Base-by-base conservation (phyloP, 2,797 vertebrate genomes). In the Poeciliopsis paucimaculata region DNA sequence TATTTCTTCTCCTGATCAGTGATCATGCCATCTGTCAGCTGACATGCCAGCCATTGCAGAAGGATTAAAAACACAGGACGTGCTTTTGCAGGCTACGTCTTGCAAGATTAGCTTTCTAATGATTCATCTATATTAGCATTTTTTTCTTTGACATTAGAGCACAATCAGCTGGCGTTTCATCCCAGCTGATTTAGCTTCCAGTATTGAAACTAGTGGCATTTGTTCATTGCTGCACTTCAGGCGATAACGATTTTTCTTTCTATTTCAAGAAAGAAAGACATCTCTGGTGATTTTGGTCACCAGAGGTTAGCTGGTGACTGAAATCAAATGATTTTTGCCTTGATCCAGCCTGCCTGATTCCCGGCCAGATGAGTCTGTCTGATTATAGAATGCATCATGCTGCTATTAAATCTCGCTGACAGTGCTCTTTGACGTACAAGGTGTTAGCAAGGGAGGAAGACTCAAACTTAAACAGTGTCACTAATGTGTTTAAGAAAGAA, bases 1-100 rank as follows among this genome's bases (percentile, higher is more conserved):
- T 86, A 84, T 91, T 89, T 80, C 73, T 84, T 73, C 18, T 82
- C 73, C 76, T 84, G 70, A 76, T 20, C 73, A 75, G 78, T 57
- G 41, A 84, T 81, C 79, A 72, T 77, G 55, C 76, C 81, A 82
- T 81, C 81, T 82, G 55, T 78, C n/a, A 39, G 60, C 31, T 76
- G 82, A 70, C 26, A 47, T 84, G 80, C 79, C 71, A 80, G 46
- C 36, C 46, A 51, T 68, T 71, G 23, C 60, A 76, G 78, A 53
- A n/a, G 34, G 49, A 76, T 78, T 73, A 60, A 83, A 46, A 45
- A 71, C 41, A 28, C 43, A 46, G 4, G n/a, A 45, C 18, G n/a
- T n/a, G 26, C 26, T 28, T 72, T 72, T 46, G 43, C 26, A 46
- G 26, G 41, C 68, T 72, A 9, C 36, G 43, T 82, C 13, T 68